These are phyloP conservation scores for Formica selysi DNA, from an alignment of 1,140 invertebrate genomes.

Conservation along the genomic window DNA sequence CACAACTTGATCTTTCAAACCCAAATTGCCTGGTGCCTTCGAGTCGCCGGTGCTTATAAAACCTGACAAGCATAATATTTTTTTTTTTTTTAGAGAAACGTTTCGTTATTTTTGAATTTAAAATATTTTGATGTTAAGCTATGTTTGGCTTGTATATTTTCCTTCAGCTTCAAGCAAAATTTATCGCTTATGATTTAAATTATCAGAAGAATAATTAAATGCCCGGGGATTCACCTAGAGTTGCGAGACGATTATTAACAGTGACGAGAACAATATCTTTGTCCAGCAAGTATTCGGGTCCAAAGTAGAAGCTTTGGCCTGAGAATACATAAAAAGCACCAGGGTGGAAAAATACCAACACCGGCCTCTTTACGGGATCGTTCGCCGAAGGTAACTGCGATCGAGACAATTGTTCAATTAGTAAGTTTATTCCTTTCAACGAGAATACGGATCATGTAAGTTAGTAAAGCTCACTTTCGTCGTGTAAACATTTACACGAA, in stretches of 20 bases:
- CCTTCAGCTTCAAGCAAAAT: neutral
- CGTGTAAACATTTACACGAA: conserved; percentile 93
- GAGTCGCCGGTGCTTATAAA: conserved; percentile 78
- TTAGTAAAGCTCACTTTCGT: conserved; percentile 88
- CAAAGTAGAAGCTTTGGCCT: conserved; percentile 85
- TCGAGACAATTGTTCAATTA: conserved; percentile 23
- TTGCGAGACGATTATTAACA: conserved; percentile 90
- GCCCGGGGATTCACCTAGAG: conserved; percentile 83
- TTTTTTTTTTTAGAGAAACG: neutral
- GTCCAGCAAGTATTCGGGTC: conserved; percentile 89
- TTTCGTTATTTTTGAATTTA: neutral
- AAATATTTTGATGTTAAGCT: neutral
- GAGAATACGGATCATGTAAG: conserved; percentile 75
- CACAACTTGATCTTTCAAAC: conserved; percentile 90
- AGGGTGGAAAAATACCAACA: conserved; percentile 87
- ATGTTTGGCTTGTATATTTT: neutral
- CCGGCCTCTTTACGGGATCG: conserved; percentile 72
- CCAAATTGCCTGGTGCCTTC: conserved; percentile 89
- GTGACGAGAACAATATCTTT: conserved; percentile 90
- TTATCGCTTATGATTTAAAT: neutral
- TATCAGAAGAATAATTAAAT: neutral
- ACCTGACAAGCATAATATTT: conserved; percentile 43
- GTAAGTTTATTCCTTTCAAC: neutral
- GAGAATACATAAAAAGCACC: conserved; percentile 87
- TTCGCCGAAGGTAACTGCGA: conserved; percentile 38